Base-by-base conservation (phyloP, 1,140 invertebrate species). In the Drosophila nasuta region DNA sequence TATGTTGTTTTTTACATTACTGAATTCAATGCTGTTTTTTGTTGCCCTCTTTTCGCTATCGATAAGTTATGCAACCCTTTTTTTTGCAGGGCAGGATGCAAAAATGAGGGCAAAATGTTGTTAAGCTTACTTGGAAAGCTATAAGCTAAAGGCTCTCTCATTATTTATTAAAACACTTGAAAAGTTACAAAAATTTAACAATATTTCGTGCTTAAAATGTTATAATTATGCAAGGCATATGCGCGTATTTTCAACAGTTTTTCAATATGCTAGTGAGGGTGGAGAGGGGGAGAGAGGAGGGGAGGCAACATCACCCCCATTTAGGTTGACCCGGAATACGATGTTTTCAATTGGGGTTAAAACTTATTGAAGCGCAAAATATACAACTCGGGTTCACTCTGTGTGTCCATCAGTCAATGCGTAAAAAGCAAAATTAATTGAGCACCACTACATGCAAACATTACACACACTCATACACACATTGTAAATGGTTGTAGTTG, bases 141-240 rank as follows among this genome's bases (percentile, higher is more conserved):
- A n/a, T 7, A 43, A 49, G 41, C 13, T 43, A 43, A 49, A 46
- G 43, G 51, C 3, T 25, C 72, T 54, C 78, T 88, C 67, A 83
- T 89, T 88, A 88, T 79, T 88, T 83, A 89, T 88, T 83, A 59
- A 89, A 83, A 80, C 77, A 81, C 80, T 87, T 80, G 63, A 65
- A 46, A 89, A 87, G 85, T 83, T 81, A 83, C 82, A 77, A 75
- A 75, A 87, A 72, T 77, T 82, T 41, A 10, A 35, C 62, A 73
- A 76, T 76, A 64, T 72, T 86, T 68, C 46, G 43, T 38, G 46
- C 54, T 71, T 41, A 48, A 58, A 72, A 77, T 76, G 52, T 58
- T 68, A 56, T 83, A 83, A 89, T 88, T 87, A 89, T 83, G 80
- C 80, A 35, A 46, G 77, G 77, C 80, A 87, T 87, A 87, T 87